Evolutionary conservation across 2,888 invertebrate genomes (phyloP).

Genomic region (Tyria jacobaeae): DNA sequence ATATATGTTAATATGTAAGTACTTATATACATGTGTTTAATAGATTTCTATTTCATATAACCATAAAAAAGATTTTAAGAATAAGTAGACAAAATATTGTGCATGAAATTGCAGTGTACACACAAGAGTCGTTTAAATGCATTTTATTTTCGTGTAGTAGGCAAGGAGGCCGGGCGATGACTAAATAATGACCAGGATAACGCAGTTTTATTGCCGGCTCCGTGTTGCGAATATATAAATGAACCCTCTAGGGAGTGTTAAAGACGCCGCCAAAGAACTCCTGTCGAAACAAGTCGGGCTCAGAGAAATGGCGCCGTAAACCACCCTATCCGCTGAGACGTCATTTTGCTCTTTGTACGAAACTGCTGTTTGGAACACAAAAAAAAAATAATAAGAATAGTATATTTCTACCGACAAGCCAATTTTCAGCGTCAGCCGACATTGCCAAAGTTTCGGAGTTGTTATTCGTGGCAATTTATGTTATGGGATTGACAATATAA

Average conservation of each 20-base stretch:
- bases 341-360: conserved; percentile 74
- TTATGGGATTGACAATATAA: conserved; percentile 15
- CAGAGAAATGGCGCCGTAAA: conserved; percentile 82
- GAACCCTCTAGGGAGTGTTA: conserved; percentile 85
- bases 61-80: neutral
- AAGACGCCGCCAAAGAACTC: conserved; percentile 84
- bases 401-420: conserved; percentile 52
- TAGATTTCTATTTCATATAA: neutral
- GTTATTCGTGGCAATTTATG: conserved; percentile 19
- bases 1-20: neutral
- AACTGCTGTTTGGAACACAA: conserved; percentile 69
- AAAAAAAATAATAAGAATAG: conserved; percentile 69
- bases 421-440: conserved; percentile 40
- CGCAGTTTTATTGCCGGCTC: conserved; percentile 85
- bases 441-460: conserved; percentile 29
- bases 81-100: conserved; percentile 55
- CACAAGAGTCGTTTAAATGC: conserved; percentile 73
- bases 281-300: conserved; percentile 82
- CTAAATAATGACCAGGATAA: conserved; percentile 86
- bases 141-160: conserved; percentile 76
- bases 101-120: conserved; percentile 66
- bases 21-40: neutral
- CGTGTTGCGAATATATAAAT: conserved; percentile 86
- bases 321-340: conserved; percentile 79
- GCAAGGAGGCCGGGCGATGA: conserved; percentile 78